Base-by-base conservation (phyloP, 1,140 invertebrate genomes). In the Bactericera cockerelli region DNA sequence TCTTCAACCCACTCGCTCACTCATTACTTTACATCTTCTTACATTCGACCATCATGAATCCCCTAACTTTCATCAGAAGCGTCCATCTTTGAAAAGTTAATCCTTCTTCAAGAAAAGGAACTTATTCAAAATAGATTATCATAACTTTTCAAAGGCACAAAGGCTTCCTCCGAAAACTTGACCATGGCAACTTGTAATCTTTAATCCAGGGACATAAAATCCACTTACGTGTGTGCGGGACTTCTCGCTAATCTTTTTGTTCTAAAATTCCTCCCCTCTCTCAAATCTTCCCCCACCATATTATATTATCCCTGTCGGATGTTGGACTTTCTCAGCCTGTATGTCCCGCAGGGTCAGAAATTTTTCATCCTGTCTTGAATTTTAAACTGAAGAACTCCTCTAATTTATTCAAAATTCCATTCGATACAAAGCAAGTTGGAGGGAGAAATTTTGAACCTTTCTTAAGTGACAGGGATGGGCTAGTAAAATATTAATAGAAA, bases 391-490 rank as follows among this genome's bases (percentile, higher is more conserved):
- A 49, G 19, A 49, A 49, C 6, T 49, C 19, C 28, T 49, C 6
- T 49, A 49, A 49, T 49, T 49, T 49, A 49, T 49, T 49, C 42
- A 49, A 49, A 49, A 49, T 6, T 49, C 19, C 22, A 49, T 49
- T 16, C 4, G 13, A 31, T 31, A 31, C 28, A 31, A n/a, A n/a
- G n/a, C n/a, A n/a, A n/a, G n/a, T 31, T 4, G 28, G 28, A 31
- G 13, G 28, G 28, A 31, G n/a, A 31, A 31, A 31, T 13, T 31
- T 31, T 31, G 28, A 6, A 31, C 13, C 28, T 31, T 13, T 31
- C 28, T 13, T 31, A 4, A 31, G 28, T 31, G n/a, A n/a, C n/a
- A n/a, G n/a, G n/a, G n/a, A n/a, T n/a, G n/a, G n/a, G n/a, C n/a
- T n/a, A n/a, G n/a, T n/a, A n/a, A n/a, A n/a, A n/a, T n/a, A n/a